Base-by-base conservation (phyloP, 2,888 invertebrate genomes). In the Deroplatys truncata region DNA sequence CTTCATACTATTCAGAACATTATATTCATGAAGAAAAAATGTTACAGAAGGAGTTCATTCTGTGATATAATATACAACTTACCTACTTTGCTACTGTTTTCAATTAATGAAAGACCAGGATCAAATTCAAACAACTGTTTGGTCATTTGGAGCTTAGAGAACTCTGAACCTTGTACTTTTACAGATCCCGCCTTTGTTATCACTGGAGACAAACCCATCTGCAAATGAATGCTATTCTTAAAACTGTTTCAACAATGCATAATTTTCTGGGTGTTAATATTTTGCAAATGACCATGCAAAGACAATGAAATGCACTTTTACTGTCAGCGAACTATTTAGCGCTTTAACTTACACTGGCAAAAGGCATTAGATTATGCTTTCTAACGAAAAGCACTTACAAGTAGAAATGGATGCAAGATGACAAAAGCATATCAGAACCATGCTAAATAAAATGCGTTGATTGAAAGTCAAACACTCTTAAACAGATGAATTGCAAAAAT, bases 91-190 rank as follows among this genome's bases (percentile, higher is more conserved):
- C 25, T n/a, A 85, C 85, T n/a, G 13, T 35, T 43, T n/a, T 35
- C 49, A 20, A 35, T 31, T 25, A 28, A 15, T 13, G 20, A 29
- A 43, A n/a, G 28, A 43, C 28, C 85, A 35, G 85, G 85, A 31
- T 35, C 25, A 35, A 35, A 43, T 15, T 85, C 89, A 29, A 89
- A 84, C n/a, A 89, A 25, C 85, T 84, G 82, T 82, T 89, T 89
- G 9, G 89, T 43, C 43, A 85, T 35, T 31, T 89, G 82, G 28
- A 84, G 72, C 28, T 88, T 84, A 84, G 88, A 56, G 7, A 84
- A 29, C 25, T 84, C 89, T 85, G 35, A 82, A 35, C 84, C 85
- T 25, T 43, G 35, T 29, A 82, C 35, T 72, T 28, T 85, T 35
- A 85, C 28, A n/a, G 20, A 28, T 25, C n/a, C 85, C 8, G 84